Evolutionary conservation across 2,888 invertebrate species (phyloP), one percentile per base, ranked within the genome.

Genomic region (Unio pictorum): DNA sequence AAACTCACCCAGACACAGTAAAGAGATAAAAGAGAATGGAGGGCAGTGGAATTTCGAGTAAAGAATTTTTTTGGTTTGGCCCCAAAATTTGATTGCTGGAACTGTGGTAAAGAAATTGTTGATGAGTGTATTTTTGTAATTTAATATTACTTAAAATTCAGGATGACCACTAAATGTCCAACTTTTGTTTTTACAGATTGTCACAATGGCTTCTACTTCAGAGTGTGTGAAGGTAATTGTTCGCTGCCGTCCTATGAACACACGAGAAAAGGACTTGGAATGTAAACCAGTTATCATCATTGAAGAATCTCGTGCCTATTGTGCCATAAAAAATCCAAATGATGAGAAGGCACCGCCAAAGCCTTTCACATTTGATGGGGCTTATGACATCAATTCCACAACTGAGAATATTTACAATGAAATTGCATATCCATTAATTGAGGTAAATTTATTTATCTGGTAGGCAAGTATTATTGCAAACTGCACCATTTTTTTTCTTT

Each of bases 371-470:
- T 96, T 95, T 91, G 96, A 97, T 90, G 95, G 95, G 55, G 94
- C 94, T 1, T 97, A 96, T 88, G 94, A 93, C 81, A 92, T 92
- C 61, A 93, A 94, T 69, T 93, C 95, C 0, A 93, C 93, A n/a
- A 96, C 96, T 0, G 96, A 96, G 88, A 92, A 92, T 61, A 94
- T 96, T 57, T 96, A 96, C 92, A 95, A 95, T 87, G 95, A 96
- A 85, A 95, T 96, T 73, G 94, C 94, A 72, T 95, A 94, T 87
- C 93, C 95, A 1, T 89, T 96, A 55, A 94, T 95, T 57, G 95
- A 96, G 92, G 94, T 94, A 88, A 64, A 75, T 69, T n/a, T 71
- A 15, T 45, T 45, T 45, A 11, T 45, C 45, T 45, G 11, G 3
- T 45, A 11, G 45, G 8, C 45, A 45, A 45, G 45, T 45, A 45